Evolutionary conservation across 37 sponge, comb jelly and placozoan species (phyloP), one percentile per base, ranked within the genome.

Genomic region (Hormiphora californensis): DNA sequence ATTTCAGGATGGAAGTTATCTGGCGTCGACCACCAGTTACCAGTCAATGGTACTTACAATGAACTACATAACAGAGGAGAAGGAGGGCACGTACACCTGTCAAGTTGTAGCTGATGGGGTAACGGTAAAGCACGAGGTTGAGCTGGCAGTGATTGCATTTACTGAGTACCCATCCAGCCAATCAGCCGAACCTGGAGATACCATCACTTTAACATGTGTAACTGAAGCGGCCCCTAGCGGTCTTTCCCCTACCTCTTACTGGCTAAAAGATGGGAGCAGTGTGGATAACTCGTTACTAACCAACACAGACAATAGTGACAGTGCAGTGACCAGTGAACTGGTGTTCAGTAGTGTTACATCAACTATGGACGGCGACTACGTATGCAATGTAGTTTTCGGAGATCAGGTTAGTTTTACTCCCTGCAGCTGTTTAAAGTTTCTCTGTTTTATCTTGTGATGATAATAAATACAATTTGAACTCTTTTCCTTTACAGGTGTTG

Each of bases 261-360:
- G 81, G 81, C 43, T 23, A 36, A 9, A n/a, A 4, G 46, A 73
- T 30, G 81, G 81, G 5, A 46, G 81, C 8, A 4, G 28, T 7
- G 39, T 73, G 19, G 39, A 33, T 22, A 41, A 22, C 27, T 43
- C 36, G 27, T 73, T 43, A 43, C 21, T 46, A 22, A 43, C 40
- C 22, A 40, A 43, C 43, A 33, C 21, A 28, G 81, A 73, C 15
- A 36, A 73, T 28, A 36, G 38, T 21, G 81, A 73, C 46, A 46
- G 81, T n/a, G 21, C 38, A 43, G 19, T 19, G 28, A 73, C 81
- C 36, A 73, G 81, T 73, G 40, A 27, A 43, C 35, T 73, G 44
- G 81, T 73, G 46, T 73, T 73, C 36, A 43, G 40, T 46, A 73
- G 81, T 0, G 46, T 73, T 28, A 73, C 81, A 7, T 43, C 46